A percentile compares a stretch with the other conserved stretches of the same genome.
Evolutionary conservation across 2,113 vertebrate species (phyloP).

Genomic region (Poecilia latipinna): DNA sequence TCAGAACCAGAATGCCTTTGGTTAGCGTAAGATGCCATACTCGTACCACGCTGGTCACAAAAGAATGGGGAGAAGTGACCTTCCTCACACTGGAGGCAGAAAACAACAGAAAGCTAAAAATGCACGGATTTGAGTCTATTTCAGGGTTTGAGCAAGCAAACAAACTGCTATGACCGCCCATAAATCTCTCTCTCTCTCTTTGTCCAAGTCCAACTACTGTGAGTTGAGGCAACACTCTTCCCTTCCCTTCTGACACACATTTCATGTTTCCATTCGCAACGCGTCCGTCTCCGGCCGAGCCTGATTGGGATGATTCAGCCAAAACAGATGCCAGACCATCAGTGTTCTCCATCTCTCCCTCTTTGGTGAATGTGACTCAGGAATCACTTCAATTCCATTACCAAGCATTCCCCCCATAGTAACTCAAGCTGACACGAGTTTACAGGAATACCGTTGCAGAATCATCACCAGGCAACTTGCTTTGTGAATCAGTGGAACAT

Average conservation of each 20-base stretch:
- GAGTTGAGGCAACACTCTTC: conserved; percentile 46
- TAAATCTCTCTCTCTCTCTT: not conserved
- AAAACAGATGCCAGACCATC: conserved; percentile 52
- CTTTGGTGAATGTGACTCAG: conserved; percentile 67
- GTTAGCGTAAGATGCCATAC: conserved; percentile 58
- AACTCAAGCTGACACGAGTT: conserved; percentile 64
- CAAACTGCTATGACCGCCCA: not conserved
- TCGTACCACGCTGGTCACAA: conserved; percentile 63
- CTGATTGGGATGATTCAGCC: conserved; percentile 67
- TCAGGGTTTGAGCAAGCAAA: not conserved
- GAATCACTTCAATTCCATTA: conserved; percentile 67
- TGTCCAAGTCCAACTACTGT: conserved; percentile 14
- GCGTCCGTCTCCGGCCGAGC: conserved; percentile 24
- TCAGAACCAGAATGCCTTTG: conserved; percentile 63
- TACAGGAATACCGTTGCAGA: conserved; percentile 80
- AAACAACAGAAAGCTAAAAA: conserved; percentile 7
- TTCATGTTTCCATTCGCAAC: conserved; percentile 50
- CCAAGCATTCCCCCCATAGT: conserved; percentile 61
- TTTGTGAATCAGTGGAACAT: conserved; percentile 81
- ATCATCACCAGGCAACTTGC: conserved; percentile 69
- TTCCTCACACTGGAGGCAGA: conserved; percentile 24
- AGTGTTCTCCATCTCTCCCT: conserved; percentile 53
- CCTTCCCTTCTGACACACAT: conserved; percentile 16
- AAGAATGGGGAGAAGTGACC: conserved; percentile 57
- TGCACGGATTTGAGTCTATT: not conserved